Percentiles rank a stretch among this genome's conserved stretches.
Conservation (phyloP, 1,140 invertebrate genomes). For the Holcopasites calliopsidis region DNA sequence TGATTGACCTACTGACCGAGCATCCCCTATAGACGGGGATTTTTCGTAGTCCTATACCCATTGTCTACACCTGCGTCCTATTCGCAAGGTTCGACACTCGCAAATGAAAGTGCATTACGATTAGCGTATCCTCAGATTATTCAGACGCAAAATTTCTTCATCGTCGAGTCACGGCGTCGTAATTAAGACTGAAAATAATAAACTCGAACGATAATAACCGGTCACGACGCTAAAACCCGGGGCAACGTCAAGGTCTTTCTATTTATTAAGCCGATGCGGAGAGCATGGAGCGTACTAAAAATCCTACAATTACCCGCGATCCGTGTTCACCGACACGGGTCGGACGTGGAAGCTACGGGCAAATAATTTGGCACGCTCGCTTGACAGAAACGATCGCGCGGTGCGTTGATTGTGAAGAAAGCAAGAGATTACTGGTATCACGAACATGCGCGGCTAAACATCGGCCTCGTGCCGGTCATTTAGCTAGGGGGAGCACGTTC, state of each 20-base stretch:
- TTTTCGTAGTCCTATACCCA: slow-evolving; percentile 1
- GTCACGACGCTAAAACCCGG: neutral
- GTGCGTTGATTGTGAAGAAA: slow-evolving; percentile 23
- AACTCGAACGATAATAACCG: neutral
- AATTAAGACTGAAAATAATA: slow-evolving; percentile 10
- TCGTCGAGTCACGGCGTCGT: neutral
- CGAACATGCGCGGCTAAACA: neutral
- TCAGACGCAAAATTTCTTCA: neutral
- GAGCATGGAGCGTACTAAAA: neutral
- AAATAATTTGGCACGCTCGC: neutral
- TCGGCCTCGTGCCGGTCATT: neutral
- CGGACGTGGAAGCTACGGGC: neutral
- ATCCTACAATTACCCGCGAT: slow-evolving; percentile 14
- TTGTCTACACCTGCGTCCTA: neutral
- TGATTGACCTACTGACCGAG: too few relatives aligned
- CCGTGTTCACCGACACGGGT: neutral
- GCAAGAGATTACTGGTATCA: neutral
- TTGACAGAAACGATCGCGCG: slow-evolving; percentile 1
- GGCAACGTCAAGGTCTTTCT: neutral
- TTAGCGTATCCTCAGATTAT: neutral
- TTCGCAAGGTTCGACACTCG: neutral
- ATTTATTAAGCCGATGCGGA: slow-evolving; percentile 16
- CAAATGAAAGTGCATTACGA: neutral
- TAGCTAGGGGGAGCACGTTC: neutral
- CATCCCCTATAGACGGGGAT: too few relatives aligned